Percentiles rank a stretch among this genome's conserved stretches.
These are phyloP conservation scores for Conops quadrifasciatus DNA, from an alignment of 2,888 invertebrate genomes.

Conservation along the genomic window DNA sequence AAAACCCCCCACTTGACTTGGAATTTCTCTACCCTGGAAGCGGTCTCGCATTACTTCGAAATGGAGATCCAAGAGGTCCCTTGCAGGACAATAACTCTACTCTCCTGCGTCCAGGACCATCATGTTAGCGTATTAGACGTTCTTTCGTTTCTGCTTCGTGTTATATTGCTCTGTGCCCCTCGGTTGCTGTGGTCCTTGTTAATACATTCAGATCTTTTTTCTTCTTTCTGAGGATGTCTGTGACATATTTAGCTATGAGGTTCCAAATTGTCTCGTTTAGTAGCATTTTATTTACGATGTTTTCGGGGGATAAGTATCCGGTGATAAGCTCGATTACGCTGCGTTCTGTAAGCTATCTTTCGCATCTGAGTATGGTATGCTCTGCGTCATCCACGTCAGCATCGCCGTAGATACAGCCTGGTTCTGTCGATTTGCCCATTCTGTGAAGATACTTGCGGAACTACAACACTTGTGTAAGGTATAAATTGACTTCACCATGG, in stretches of 20 bases:
- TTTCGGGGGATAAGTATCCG: not conserved
- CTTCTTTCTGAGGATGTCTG: not conserved
- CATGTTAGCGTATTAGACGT: no score
- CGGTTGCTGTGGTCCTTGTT: not conserved
- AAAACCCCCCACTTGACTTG: not conserved
- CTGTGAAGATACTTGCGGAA: conserved; percentile 16
- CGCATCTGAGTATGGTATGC: not conserved
- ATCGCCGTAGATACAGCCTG: conserved; percentile 23
- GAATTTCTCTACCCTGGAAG: not conserved
- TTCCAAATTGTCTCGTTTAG: not conserved
- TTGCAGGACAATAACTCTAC: not conserved
- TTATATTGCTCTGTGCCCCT: not conserved
- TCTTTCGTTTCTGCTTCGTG: not conserved
- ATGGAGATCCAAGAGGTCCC: not conserved
- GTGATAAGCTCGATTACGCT: not conserved
- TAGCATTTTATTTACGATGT: not conserved
- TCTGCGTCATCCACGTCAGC: conserved; percentile 8
- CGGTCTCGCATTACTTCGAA: conserved; percentile 6
- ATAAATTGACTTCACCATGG: conserved; percentile 13
- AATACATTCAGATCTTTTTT: not conserved
- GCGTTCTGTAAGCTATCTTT: not conserved
- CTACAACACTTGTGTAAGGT: conserved; percentile 19
- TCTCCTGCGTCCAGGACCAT: no score
- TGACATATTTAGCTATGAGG: not conserved
- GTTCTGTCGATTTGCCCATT: not conserved